phyloP scores from a whole-genome alignment of 2,888 invertebrate genomes.

The Syrista parreyssii region DNA sequence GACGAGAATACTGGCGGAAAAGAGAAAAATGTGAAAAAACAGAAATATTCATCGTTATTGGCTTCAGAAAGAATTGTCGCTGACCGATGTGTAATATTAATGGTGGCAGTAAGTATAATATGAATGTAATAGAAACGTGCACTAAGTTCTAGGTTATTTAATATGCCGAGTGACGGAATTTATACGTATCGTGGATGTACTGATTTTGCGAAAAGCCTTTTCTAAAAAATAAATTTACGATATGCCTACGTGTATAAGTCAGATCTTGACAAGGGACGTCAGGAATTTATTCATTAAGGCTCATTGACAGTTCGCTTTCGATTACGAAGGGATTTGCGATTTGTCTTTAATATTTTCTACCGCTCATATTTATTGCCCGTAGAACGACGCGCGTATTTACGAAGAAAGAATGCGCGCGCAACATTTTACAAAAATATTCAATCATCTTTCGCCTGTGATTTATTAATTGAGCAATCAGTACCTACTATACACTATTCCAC shows the following conservation, averaged over 20 bases:
- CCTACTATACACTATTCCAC: not conserved
- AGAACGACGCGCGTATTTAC: not conserved
- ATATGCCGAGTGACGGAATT: not conserved
- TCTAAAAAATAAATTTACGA: slow-evolving; percentile 5
- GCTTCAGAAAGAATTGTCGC: not conserved
- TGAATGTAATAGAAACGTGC: not conserved
- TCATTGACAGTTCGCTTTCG: not conserved
- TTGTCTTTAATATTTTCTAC: slow-evolving; percentile 7
- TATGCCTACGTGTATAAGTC: not conserved
- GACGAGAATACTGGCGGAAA: not conserved
- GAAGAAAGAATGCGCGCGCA: not conserved
- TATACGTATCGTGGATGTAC: not conserved
- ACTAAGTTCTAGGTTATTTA: not conserved
- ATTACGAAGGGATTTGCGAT: not conserved
- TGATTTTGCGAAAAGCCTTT: not conserved
- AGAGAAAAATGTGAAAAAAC: not conserved
- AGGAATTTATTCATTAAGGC: not conserved
- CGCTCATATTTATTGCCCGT: slow-evolving; percentile 17
- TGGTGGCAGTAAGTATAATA: not conserved
- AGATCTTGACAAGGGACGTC: not conserved
- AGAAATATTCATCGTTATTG: not conserved
- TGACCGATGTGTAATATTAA: not conserved
- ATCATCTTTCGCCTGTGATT: slow-evolving; percentile 15
- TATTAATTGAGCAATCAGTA: slow-evolving; percentile 20
- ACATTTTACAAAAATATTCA: slow-evolving; percentile 33